Percentiles rank a stretch among this genome's conserved stretches.
These are phyloP conservation scores for Sycon ciliatum DNA, from an alignment of 37 sponge, comb jelly and placozoan genomes.

Conservation along the genomic window DNA sequence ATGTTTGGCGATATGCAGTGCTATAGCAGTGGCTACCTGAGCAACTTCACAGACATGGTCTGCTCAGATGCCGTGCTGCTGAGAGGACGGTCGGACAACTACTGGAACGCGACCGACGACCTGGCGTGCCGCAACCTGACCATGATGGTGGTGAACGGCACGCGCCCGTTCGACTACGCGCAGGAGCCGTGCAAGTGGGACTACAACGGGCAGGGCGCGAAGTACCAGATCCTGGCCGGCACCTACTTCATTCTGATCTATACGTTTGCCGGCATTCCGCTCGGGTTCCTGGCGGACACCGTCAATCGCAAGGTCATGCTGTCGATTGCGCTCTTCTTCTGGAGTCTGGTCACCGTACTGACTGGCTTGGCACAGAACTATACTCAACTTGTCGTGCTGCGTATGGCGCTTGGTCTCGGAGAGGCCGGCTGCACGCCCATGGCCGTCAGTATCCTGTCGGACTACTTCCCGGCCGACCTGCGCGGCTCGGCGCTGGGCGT, in stretches of 20 bases:
- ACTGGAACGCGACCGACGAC: no score
- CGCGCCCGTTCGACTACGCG: neutral
- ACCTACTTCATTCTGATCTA: conserved; percentile 57
- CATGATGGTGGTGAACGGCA: neutral
- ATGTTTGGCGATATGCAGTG: conserved; percentile 52
- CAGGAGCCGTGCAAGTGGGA: conserved; percentile 30
- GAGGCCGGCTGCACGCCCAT: conserved; percentile 64
- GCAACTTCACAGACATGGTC: no score
- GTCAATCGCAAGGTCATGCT: conserved; percentile 36
- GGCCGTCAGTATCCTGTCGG: conserved; percentile 56
- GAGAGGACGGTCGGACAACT: no score
- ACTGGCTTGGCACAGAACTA: conserved; percentile 43
- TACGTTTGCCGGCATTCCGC: conserved; percentile 49
- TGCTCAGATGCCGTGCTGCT: no score
- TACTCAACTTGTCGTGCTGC: conserved; percentile 51
- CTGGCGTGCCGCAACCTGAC: neutral
- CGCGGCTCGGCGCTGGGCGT: conserved; percentile 60
- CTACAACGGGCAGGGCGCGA: conserved; percentile 32
- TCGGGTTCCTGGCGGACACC: conserved; percentile 48
- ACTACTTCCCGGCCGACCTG: conserved; percentile 44
- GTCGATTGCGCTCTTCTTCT: conserved; percentile 33
- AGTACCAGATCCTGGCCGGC: conserved; percentile 63
- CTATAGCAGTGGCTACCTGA: no score
- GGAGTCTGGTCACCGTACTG: conserved; percentile 57
- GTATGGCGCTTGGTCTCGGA: conserved; percentile 39